Evolutionary conservation across 2,888 invertebrate species (phyloP).

Genomic region (Crioceris asparagi): DNA sequence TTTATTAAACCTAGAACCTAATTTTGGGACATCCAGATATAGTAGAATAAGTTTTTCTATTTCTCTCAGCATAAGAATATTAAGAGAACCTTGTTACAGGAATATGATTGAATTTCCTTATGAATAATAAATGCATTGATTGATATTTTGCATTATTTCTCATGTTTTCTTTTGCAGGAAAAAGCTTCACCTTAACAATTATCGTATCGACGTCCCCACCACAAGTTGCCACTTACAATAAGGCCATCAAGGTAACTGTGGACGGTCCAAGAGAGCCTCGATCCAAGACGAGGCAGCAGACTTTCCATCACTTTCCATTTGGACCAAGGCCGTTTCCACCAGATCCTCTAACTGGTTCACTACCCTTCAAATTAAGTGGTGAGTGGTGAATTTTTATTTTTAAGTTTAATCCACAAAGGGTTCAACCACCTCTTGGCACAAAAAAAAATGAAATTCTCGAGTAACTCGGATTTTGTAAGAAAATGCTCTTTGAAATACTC

Average conservation of each 20-base stretch:
- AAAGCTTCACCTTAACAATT: conserved; percentile 94
- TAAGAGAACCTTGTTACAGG: no score
- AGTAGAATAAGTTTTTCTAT: no score
- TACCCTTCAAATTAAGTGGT: conserved; percentile 83
- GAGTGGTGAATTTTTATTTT: conserved; percentile 35
- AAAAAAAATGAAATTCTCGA: no score
- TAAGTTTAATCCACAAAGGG: no score
- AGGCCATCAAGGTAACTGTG: conserved; percentile 98
- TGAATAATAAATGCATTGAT: background rate
- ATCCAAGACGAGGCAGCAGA: conserved; percentile 82
- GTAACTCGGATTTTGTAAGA: no score
- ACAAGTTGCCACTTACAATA: conserved; percentile 92
- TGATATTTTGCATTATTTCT: background rate
- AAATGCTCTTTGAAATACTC: no score
- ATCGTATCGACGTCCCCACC: conserved; percentile 88
- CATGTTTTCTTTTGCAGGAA: conserved; percentile 55
- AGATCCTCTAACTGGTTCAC: conserved; percentile 63
- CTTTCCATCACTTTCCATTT: conserved; percentile 83
- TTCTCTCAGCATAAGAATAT: no score
- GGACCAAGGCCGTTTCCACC: conserved; percentile 74
- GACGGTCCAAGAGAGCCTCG: conserved; percentile 97
- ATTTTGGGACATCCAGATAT: no score
- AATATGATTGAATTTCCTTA: no score
- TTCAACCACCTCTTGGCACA: no score
- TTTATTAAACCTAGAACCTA: no score